Conservation (phyloP, 1,140 invertebrate genomes). For the Euura lappo region DNA sequence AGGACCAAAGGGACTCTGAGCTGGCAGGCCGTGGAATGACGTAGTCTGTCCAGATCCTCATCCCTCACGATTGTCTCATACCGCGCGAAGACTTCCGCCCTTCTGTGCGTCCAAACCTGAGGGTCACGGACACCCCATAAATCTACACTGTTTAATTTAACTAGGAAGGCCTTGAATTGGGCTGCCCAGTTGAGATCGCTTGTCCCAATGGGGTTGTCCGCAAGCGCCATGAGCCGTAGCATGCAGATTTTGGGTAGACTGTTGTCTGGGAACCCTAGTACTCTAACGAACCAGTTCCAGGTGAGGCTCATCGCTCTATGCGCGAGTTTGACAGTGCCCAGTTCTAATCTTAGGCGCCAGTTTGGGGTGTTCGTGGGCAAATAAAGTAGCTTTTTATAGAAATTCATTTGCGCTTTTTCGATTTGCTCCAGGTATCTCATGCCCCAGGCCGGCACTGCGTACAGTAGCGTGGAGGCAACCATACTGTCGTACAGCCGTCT, state of each 20-base stretch:
- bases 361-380: conserved; percentile 12
- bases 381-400: conserved; percentile 5
- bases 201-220: neutral
- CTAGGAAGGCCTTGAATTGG: conserved; percentile 11
- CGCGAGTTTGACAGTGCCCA: conserved; percentile 13
- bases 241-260: conserved; percentile 9
- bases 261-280: conserved; percentile 11
- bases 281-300: conserved; percentile 15
- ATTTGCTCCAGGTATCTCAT: conserved; percentile 18
- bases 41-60: conserved; percentile 10
- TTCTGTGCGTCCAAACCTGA: neutral
- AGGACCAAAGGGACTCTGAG: conserved; percentile 1
- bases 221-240: conserved; percentile 12
- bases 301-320: conserved; percentile 9
- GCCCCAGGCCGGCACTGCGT: neutral
- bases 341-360: conserved; percentile 8
- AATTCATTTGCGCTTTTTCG: conserved; percentile 15
- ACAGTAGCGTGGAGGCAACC: conserved; percentile 13
- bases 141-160: conserved; percentile 1
- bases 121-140: conserved; percentile 11
- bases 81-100: neutral
- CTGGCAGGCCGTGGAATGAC: conserved; percentile 11
- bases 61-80: neutral
- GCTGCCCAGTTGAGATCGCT: conserved; percentile 12
- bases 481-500: conserved; percentile 12